Evolutionary conservation across 2,113 vertebrate genomes (phyloP), one percentile per base, ranked within the genome.

Genomic region (Prinia subflava): DNA sequence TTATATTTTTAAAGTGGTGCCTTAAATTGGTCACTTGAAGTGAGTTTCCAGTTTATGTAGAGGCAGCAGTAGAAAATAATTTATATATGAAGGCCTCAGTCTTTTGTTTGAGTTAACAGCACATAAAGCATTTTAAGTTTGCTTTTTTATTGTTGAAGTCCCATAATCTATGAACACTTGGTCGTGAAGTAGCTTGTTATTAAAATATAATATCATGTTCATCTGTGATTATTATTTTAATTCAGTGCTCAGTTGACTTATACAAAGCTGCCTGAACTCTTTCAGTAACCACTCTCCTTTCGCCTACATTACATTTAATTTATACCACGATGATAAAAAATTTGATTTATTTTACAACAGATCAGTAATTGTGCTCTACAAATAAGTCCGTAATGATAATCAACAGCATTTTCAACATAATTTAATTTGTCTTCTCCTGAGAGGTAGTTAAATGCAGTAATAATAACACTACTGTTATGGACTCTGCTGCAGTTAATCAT

Each of bases 341-440:
- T 97, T 98, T 98, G 98, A 98, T 98, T 98, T 98, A 98, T 98
- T 98, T 98, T 98, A 98, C 98, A 98, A 98, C 98, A 98, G 98
- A 98, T 98, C 98, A 98, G 98, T 98, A 98, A 98, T 98, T 98
- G 98, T 98, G 98, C 98, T 98, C 98, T 98, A 98, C 98, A 98
- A 98, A 98, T 98, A 98, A 98, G 98, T 98, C 97, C 33, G 94
- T 98, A 98, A 98, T 98, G 98, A 98, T 98, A 98, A 98, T 98
- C 98, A 98, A 98, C 98, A 98, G 97, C 98, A 98, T 98, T 98
- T 98, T 98, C 98, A 98, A 98, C 98, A 97, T 98, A 98, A 98
- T 98, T 98, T 98, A 98, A 98, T 98, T 98, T 98, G 98, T 98
- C 98, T 98, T 98, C 98, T 98, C 98, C 98, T 96, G 86, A 98